phyloP scores from a whole-genome alignment of 1,140 invertebrate species.

The Ooceraea biroi region DNA sequence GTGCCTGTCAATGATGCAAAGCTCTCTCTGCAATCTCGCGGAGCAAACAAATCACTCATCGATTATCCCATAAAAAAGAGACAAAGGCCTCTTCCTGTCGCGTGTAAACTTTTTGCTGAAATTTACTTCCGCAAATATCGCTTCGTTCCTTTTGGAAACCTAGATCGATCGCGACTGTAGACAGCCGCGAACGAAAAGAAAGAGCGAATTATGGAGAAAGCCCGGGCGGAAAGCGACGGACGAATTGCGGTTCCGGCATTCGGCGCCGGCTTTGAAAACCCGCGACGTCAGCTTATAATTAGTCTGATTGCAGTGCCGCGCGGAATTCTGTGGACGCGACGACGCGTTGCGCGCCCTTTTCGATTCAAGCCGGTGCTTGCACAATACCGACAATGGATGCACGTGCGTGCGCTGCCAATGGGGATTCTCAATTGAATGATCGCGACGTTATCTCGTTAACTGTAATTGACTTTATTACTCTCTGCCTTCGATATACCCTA shows the following conservation, averaged over 20 bases:
- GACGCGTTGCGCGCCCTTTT: conserved; percentile 35
- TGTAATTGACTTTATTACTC: conserved; percentile 53
- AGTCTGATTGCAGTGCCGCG: conserved; percentile 44
- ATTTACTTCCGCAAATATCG: too few relatives aligned
- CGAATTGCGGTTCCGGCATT: conserved; percentile 41
- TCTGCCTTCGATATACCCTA: conserved; percentile 38
- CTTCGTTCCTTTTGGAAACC: not conserved
- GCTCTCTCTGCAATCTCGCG: too few relatives aligned
- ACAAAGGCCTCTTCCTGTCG: too few relatives aligned
- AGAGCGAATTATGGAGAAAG: conserved; percentile 35
- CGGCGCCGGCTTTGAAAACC: conserved; percentile 33
- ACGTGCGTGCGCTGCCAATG: conserved; percentile 50
- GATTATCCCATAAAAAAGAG: too few relatives aligned
- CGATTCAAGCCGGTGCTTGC: conserved; percentile 36
- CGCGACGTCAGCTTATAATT: conserved; percentile 48
- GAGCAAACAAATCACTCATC: too few relatives aligned
- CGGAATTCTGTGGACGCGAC: conserved; percentile 41
- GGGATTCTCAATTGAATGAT: conserved; percentile 60
- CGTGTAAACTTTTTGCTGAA: too few relatives aligned
- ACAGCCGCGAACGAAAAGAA: not conserved
- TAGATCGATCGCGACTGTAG: not conserved
- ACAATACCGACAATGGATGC: conserved; percentile 57
- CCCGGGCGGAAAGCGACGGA: not conserved
- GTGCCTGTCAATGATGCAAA: too few relatives aligned
- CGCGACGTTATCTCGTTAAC: conserved; percentile 59